Evolutionary conservation across 2,797 vertebrate species (phyloP).

Genomic region (Alcedo atthis): DNA sequence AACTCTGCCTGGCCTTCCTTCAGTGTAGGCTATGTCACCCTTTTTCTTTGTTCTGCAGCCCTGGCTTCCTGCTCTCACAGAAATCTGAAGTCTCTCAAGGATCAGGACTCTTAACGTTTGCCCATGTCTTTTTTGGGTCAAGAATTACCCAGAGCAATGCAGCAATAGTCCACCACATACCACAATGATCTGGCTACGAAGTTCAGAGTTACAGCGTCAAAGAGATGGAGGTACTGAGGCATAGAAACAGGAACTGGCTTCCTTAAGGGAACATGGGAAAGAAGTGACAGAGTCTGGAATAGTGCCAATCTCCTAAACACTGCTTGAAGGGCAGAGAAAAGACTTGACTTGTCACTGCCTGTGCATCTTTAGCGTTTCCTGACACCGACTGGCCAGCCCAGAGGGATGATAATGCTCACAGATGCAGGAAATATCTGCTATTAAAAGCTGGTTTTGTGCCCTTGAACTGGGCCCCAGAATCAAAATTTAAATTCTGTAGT

Average conservation of each 20-base stretch:
- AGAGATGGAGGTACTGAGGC: neutral
- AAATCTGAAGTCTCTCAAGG: neutral
- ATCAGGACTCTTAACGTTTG: neutral
- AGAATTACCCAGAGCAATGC: neutral
- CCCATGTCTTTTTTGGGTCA: neutral
- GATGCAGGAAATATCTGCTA: neutral
- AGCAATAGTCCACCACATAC: neutral
- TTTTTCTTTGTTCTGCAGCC: neutral
- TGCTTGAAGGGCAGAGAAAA: neutral
- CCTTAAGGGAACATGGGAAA: neutral
- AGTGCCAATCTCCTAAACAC: neutral
- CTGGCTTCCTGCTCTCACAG: neutral
- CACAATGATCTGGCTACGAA: neutral
- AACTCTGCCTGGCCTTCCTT: neutral
- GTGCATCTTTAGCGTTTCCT: neutral
- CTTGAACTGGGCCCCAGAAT: neutral
- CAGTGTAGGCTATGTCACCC: rapidly evolving
- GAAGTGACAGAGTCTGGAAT: neutral
- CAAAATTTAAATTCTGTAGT: neutral
- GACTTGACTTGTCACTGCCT: neutral
- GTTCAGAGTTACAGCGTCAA: neutral
- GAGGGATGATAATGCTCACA: neutral
- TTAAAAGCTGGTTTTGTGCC: neutral
- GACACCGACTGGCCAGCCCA: neutral
- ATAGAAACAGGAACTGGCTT: neutral